phyloP scores from a whole-genome alignment of 2,113 vertebrate genomes.

The Protobothrops mucrosquamatus region DNA sequence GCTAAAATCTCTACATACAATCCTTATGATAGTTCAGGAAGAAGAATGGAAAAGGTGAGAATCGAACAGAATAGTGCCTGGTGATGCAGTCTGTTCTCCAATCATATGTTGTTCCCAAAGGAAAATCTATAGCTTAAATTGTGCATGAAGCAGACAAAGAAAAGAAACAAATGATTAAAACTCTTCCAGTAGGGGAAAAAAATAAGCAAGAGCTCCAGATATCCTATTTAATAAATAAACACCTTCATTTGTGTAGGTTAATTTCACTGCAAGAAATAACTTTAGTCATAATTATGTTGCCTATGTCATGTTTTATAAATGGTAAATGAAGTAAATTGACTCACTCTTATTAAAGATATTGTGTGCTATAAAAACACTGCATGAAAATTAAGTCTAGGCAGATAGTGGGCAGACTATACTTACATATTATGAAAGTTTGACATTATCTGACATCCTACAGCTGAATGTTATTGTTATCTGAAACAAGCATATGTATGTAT shows the following conservation, averaged over 20 bases:
- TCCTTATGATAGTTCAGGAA: constrained; percentile 36
- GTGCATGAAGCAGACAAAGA: constrained; percentile 71
- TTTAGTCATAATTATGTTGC: constrained; percentile 82
- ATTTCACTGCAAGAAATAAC: constrained; percentile 80
- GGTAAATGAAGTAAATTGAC: constrained; percentile 72
- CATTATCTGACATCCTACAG: constrained; percentile 11
- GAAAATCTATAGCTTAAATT: constrained; percentile 77
- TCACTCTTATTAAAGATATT: constrained; percentile 72
- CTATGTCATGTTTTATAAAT: constrained; percentile 80
- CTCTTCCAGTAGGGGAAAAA: constrained; percentile 71
- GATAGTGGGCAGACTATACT: constrained; percentile 38
- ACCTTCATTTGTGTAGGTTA: constrained; percentile 82
- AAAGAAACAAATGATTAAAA: constrained; percentile 77
- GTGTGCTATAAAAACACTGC: constrained; percentile 46
- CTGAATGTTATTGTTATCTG: constrained; percentile 13
- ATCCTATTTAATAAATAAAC: constrained; percentile 84
- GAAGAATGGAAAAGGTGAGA: neutral
- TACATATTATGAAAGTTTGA: constrained; percentile 55
- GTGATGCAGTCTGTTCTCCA: constrained; percentile 68
- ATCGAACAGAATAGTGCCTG: constrained; percentile 64
- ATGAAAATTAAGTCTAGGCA: constrained; percentile 56
- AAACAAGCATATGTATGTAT: neutral
- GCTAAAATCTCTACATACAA: constrained; percentile 25
- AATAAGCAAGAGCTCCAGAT: constrained; percentile 66
- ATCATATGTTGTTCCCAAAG: constrained; percentile 80